Percentiles rank a stretch among this genome's conserved stretches.
Evolutionary conservation across 2,888 invertebrate species (phyloP).

Genomic region (Phytoseiulus persimilis): DNA sequence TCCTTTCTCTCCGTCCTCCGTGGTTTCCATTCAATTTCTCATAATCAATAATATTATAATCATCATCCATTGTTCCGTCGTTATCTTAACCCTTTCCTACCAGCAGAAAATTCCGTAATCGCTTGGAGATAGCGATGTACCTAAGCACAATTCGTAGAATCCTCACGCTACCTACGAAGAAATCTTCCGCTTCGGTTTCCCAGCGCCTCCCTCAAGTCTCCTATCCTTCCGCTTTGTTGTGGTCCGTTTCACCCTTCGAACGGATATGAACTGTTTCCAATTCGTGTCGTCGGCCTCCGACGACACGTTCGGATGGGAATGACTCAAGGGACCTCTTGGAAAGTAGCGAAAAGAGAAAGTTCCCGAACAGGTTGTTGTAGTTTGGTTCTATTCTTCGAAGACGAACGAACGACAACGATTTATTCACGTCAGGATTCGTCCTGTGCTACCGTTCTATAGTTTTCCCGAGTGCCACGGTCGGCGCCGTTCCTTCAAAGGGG

Average conservation of each 20-base stretch:
- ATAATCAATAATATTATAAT: background rate
- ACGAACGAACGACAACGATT: background rate
- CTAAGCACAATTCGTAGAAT: background rate
- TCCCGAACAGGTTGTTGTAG: background rate
- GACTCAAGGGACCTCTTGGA: background rate
- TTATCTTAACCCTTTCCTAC: background rate
- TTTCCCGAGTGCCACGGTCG: background rate
- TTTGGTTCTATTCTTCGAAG: background rate
- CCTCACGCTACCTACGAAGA: background rate
- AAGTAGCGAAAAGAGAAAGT: background rate
- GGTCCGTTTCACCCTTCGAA: background rate
- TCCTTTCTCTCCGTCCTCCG: background rate
- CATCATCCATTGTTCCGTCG: background rate
- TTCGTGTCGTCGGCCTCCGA: background rate
- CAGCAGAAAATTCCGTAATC: constrained; percentile 5
- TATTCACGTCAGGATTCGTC: background rate
- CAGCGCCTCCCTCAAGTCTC: background rate
- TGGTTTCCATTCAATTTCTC: background rate
- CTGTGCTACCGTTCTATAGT: background rate
- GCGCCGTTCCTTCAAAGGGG: background rate
- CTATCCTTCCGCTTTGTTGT: background rate
- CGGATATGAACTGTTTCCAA: background rate
- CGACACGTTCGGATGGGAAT: background rate
- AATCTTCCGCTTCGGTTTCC: background rate
- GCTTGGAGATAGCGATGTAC: background rate